These are phyloP conservation scores for Byasa hedistus DNA, from an alignment of 2,888 invertebrate genomes.

Conservation along the genomic window DNA sequence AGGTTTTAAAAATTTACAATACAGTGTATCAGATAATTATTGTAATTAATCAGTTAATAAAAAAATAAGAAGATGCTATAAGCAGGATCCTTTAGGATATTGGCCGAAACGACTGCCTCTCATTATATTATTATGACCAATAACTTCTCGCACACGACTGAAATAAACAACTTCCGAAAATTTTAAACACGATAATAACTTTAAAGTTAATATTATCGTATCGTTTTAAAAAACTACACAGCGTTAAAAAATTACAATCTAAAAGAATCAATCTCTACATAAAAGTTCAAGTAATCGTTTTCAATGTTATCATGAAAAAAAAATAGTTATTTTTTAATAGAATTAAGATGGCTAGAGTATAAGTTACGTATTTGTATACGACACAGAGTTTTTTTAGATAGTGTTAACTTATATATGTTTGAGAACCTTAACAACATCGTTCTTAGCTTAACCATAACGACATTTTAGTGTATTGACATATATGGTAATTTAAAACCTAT, in stretches of 20 bases:
- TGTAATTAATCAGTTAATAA: neutral
- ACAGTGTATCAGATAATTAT: neutral
- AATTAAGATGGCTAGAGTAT: neutral
- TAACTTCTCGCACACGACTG: constrained; percentile 4
- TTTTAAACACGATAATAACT: neutral
- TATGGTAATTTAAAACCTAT: too few relatives aligned
- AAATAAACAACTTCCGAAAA: neutral
- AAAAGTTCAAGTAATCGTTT: neutral
- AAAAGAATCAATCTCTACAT: too few relatives aligned
- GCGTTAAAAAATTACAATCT: too few relatives aligned
- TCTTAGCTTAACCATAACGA: too few relatives aligned
- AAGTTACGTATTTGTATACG: neutral
- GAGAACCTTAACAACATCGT: too few relatives aligned
- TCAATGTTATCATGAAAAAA: neutral
- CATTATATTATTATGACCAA: constrained; percentile 10
- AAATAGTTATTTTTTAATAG: neutral
- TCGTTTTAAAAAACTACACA: too few relatives aligned
- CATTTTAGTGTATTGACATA: too few relatives aligned
- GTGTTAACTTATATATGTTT: too few relatives aligned
- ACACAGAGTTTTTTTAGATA: too few relatives aligned
- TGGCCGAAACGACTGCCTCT: constrained; percentile 13
- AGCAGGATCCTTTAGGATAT: neutral
- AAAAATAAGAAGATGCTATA: neutral
- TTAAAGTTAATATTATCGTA: neutral
- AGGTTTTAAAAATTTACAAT: neutral